Evolutionary conservation across 2,888 invertebrate species (phyloP), one percentile per base, ranked within the genome.

Genomic region (Mechanitis messenoides): DNA sequence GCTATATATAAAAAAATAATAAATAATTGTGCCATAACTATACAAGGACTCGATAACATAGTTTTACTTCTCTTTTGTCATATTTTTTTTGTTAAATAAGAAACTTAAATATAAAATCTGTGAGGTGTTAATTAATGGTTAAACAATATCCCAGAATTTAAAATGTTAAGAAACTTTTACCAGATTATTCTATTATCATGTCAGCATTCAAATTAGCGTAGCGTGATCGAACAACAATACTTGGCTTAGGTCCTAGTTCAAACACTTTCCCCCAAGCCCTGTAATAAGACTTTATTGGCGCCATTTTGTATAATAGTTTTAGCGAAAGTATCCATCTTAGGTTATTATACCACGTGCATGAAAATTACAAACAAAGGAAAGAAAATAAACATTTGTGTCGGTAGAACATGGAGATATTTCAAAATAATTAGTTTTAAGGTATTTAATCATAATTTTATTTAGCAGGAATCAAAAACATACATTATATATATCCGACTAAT

Each of bases 111-210:
- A 20, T 20, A 20, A 20, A 20, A 20, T 20, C 20, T 20, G 20
- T 20, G 20, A 20, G 20, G 20, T 20, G 20, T 20, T 20, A 20
- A 20, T 20, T 20, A 20, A 20, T 20, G 20, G 20, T 20, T 20
- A 20, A 20, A 20, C 20, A 20, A 20, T 20, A 20, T 20, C 20
- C 20, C 1, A 20, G 20, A 20, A 20, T 20, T 20, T 20, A 20
- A 20, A 20, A 20, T 20, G 20, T 62, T 58, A 3, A 33, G 38
- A 81, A 78, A 79, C 80, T 76, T 63, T 65, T 67, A 62, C 61
- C 57, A 63, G 63, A 86, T 87, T 84, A 83, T 84, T 86, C 85
- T 84, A 79, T 65, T 65, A 65, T 84, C 82, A 81, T 81, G 76
- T 77, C 75, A 76, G 77, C 79, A 82, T 84, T 84, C 76, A 82